A percentile compares a stretch with the other conserved stretches of the same genome.
Conservation (phyloP, 2,797 vertebrate species). For the Gymnoscopelus braueri region DNA sequence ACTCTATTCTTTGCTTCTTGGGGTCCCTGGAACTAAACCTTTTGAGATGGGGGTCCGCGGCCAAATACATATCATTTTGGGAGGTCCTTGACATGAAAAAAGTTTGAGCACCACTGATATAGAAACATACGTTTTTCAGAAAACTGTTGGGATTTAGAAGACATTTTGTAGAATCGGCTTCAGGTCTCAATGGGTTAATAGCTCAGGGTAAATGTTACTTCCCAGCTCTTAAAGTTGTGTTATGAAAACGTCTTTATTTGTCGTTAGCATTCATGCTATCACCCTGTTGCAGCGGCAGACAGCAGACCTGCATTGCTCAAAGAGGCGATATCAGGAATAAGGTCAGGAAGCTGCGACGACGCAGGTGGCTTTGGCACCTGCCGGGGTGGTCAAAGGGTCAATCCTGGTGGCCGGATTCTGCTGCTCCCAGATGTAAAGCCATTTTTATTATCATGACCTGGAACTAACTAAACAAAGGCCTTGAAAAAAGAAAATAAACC, state of each 20-base stretch:
- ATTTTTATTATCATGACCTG: slow-evolving; percentile 34
- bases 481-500: slow-evolving; percentile 55
- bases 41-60: too few species aligned
- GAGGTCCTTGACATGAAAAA: too few species aligned
- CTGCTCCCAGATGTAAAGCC: slow-evolving; percentile 29
- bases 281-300: slow-evolving; percentile 7
- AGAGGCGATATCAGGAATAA: not conserved
- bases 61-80: too few species aligned
- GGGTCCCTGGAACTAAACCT: too few species aligned
- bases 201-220: slow-evolving; percentile 4
- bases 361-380: slow-evolving; percentile 70
- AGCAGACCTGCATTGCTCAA: not conserved
- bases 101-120: too few species aligned
- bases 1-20: too few species aligned
- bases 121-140: too few species aligned
- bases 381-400: slow-evolving; percentile 42
- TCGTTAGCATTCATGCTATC: slow-evolving; percentile 8
- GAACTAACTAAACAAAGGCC: slow-evolving; percentile 39
- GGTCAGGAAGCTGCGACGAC: not conserved
- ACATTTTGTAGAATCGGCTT: too few species aligned
- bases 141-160: too few species aligned
- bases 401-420: slow-evolving; percentile 22
- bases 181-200: not conserved
- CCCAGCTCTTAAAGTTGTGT: slow-evolving; percentile 1
- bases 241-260: slow-evolving; percentile 11